Base-by-base conservation (phyloP, 2,888 invertebrate genomes). In the Creontiades dilutus region DNA sequence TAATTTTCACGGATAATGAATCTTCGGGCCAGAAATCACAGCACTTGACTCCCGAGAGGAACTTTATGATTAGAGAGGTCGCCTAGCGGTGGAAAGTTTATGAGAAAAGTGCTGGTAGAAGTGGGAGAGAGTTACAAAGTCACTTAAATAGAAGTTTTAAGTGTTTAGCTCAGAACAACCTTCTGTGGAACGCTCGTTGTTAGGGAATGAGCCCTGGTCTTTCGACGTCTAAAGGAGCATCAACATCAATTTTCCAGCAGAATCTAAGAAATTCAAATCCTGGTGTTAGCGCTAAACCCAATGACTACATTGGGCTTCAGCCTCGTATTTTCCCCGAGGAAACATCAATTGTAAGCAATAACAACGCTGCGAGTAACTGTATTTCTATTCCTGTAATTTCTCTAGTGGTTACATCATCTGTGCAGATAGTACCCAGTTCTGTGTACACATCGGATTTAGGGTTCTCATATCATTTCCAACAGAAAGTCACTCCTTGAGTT, bases 121-220 rank as follows among this genome's bases (percentile, higher is more conserved):
- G 68, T 23, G 80, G 47, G 14, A 37, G 82, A 52, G 82, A 52
- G 52, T 52, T 52, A 48, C 52, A 52, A 82, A 82, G 82, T 82
- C 82, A 48, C 48, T 82, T 82, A 82, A 82, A 82, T 82, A 52
- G 48, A 82, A 82, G 82, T 82, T 82, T 82, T 82, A 82, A 82
- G 82, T 82, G 82, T 82, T 82, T 52, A 52, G 82, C 68, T 23
- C 68, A 12, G 68, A 68, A 68, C 68, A 68, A 68, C 23, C 68
- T 68, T 68, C 61, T 19, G 5, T 27, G 68, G 23, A 68, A 68
- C 68, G 68, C 27, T 23, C 68, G 57, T 68, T 68, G 68, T 2
- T 13, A n/a, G 14, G 68, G 68, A 23, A 68, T 68, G 68, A 68
- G 68, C 68, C 19, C n/a, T 7, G n/a, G 19, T 7, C n/a, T n/a